These are phyloP conservation scores for Gastrophysa polygoni DNA, from an alignment of 2,888 invertebrate species.

Conservation along the genomic window DNA sequence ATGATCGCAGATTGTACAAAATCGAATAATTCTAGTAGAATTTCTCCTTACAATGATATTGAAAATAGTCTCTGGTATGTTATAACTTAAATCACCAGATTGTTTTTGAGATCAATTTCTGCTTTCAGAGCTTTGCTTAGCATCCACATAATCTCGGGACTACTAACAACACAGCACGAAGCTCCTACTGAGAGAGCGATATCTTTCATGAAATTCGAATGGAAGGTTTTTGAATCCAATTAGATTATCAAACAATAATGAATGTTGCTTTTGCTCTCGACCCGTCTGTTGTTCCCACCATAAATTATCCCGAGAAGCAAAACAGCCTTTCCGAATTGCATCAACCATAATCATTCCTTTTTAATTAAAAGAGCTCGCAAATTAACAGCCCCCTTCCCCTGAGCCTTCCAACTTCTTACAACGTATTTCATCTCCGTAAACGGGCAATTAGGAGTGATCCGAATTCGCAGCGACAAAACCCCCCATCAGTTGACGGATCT, in stretches of 20 bases:
- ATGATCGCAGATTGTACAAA: too few species aligned
- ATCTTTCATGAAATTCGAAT: too few species aligned
- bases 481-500: conserved; percentile 3
- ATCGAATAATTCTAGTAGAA: too few species aligned
- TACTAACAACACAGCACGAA: too few species aligned
- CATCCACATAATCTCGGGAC: too few species aligned
- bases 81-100: too few species aligned
- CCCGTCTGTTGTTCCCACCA: conserved; percentile 11
- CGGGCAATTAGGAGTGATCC: conserved; percentile 12
- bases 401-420: conserved; percentile 1
- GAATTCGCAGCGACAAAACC: conserved; percentile 7
- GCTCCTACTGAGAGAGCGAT: too few species aligned
- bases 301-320: conserved; percentile 4
- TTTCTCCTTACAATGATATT: too few species aligned
- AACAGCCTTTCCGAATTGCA: conserved; percentile 15
- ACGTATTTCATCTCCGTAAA: conserved; percentile 6
- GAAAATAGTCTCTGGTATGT: too few species aligned
- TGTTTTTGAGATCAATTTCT: too few species aligned
- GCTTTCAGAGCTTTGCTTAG: too few species aligned
- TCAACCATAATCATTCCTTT: conserved; percentile 20
- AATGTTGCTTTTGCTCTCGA: neutral
- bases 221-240: too few species aligned
- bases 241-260: neutral
- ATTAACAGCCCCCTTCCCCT: conserved; percentile 19
- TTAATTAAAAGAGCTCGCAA: conserved; percentile 32